Evolutionary conservation across 2,888 invertebrate genomes (phyloP).

Genomic region (Altica lythri): DNA sequence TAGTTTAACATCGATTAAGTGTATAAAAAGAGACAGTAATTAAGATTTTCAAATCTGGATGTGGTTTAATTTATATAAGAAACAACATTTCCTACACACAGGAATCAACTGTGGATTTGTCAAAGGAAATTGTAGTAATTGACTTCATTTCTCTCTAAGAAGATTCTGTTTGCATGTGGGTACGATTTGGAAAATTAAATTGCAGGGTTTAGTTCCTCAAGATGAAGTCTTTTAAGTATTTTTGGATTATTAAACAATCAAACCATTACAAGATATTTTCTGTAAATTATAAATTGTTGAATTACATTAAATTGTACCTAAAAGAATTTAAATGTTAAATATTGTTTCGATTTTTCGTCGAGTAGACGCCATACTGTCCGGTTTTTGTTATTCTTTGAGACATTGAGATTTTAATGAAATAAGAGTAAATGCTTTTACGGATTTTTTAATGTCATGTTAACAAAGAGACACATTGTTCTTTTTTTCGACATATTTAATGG

Average conservation of each 20-base stretch:
- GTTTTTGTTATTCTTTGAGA: neutral
- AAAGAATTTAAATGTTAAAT: neutral
- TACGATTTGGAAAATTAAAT: neutral
- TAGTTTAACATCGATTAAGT: too few relatives aligned
- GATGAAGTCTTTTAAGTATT: neutral
- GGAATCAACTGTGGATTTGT: slow-evolving; percentile 13
- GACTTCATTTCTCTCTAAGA: neutral
- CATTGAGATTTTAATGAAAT: neutral
- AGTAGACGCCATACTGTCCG: neutral
- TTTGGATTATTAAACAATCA: neutral
- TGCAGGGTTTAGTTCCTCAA: neutral
- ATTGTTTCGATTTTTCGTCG: neutral
- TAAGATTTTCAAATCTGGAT: too few relatives aligned
- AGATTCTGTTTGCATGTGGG: slow-evolving; percentile 1
- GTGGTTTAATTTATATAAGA: too few relatives aligned
- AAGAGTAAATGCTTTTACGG: neutral
- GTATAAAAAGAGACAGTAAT: too few relatives aligned
- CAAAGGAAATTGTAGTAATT: slow-evolving; percentile 20
- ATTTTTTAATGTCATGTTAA: too few relatives aligned
- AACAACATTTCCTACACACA: too few relatives aligned
- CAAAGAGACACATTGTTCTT: too few relatives aligned
- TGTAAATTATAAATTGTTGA: neutral
- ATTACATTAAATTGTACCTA: neutral
- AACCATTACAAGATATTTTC: neutral
- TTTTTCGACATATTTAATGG: too few relatives aligned